Evolutionary conservation across 2,113 vertebrate genomes (phyloP), one percentile per base, ranked within the genome.

Genomic region (Gallinago jamesoni): DNA sequence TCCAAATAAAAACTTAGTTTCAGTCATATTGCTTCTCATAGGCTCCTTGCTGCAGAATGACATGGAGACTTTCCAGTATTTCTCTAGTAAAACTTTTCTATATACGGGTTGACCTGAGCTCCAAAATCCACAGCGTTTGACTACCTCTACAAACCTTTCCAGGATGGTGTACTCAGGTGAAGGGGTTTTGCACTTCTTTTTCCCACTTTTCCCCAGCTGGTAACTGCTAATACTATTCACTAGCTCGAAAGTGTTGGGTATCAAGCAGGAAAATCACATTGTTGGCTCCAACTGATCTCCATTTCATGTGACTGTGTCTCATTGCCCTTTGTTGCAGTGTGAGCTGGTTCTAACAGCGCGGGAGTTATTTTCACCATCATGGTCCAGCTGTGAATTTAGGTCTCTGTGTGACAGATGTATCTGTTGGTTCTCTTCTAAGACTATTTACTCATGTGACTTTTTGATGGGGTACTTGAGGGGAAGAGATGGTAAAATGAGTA

Each of bases 21-120:
- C 53, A 14, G 12, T 41, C 48, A 13, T 7, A 15, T 6, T n/a
- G 23, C 12, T 87, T 79, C 15, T 23, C 8, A 43, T 37, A 31
- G 10, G 10, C 2, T 62, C 7, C 6, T 7, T 60, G 35, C 12
- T 87, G 20, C 22, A 30, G 21, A 55, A 52, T 0, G 2, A 80
- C 24, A 10, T 0, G 0, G 9, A 79, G 7, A 16, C 5, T 53
- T 55, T 17, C 35, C 12, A 4, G 4, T 45, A 56, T 75, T 67
- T 50, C 17, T 27, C 17, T 14, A 55, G 11, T 6, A 43, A 67
- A 67, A 57, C 5, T 41, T 84, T 59, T 35, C 10, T n/a, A 16
- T 12, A 19, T 72, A 2, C 27, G 9, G 30, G 4, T 83, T 48
- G 55, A 74, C 15, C 82, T 43, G 67, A 17, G 5, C n/a, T 84